Evolutionary conservation across 2,113 vertebrate species (phyloP), one percentile per base, ranked within the genome.

Genomic region (Corythoichthys intestinalis): DNA sequence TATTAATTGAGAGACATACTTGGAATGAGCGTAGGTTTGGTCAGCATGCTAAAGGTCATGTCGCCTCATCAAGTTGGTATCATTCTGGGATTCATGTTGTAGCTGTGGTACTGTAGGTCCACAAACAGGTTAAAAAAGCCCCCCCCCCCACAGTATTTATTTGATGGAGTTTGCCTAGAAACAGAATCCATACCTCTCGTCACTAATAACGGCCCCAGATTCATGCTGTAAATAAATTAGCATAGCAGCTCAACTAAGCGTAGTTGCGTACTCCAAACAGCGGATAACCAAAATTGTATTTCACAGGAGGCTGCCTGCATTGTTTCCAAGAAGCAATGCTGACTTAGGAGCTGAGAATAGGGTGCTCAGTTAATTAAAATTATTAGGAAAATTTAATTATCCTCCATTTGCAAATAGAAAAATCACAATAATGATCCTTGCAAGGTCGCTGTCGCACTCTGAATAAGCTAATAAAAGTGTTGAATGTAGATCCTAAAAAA

Each of bases 111-210:
- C 57, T 75, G 66, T 72, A 63, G 70, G 70, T 72, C 50, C 39
- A 58, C 72, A 65, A 57, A 68, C 67, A 73, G 74, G 74, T 76
- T 50, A 74, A 73, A 88, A 74, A 83, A 56, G 39, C 70, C 71
- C 64, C 56, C 14, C 8, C 83, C 75, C 69, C 67, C 41, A 72
- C 82, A 78, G 69, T 78, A 88, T 77, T 75, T 74, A 71, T 83
- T 86, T 84, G 87, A 86, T 89, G 85, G 89, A 87, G 79, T 80
- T 78, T 85, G 73, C 86, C 84, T 83, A 74, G 52, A 84, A 86
- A 80, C 78, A 78, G 73, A 85, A 90, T 88, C 82, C 83, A 86
- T 89, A 89, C 79, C 81, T 83, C 82, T 82, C 74, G 69, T 69
- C 58, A 78, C 76, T 68, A 53, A 80, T 75, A 82, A 72, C 58